Conservation (phyloP, 92 coral and sea anemone species). For the Paragorgia papillata region DNA sequence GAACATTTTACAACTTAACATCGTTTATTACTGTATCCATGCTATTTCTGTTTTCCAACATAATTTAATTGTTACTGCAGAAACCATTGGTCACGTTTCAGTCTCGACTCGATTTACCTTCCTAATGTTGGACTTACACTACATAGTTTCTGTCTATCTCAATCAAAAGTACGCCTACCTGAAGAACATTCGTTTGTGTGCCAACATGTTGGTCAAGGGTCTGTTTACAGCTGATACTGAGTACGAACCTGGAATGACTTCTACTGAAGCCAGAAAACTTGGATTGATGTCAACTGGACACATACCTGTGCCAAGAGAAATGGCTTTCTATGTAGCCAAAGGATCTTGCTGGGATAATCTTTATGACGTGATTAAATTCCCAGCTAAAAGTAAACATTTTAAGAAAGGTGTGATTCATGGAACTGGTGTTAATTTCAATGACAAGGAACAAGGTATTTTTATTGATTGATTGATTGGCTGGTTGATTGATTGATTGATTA, state of each 20-base stretch:
- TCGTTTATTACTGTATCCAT: too few species aligned
- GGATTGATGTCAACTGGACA: slow-evolving; percentile 81
- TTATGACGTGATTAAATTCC: slow-evolving; percentile 90
- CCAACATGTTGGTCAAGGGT: slow-evolving; percentile 95
- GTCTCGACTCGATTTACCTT: slow-evolving; percentile 89
- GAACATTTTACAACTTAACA: too few species aligned
- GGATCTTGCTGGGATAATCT: slow-evolving; percentile 82
- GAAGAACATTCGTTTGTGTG: slow-evolving; percentile 90
- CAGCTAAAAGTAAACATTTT: slow-evolving; percentile 75
- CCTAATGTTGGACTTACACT: slow-evolving; percentile 82
- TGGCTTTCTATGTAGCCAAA: slow-evolving; percentile 84
- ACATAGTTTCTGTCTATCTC: slow-evolving; percentile 84
- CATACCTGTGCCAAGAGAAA: slow-evolving; percentile 87
- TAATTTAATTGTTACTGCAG: too few species aligned
- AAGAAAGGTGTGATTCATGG: slow-evolving; percentile 75
- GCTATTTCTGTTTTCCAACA: too few species aligned
- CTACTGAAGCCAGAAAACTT: slow-evolving; percentile 86
- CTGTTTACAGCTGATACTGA: slow-evolving; percentile 91
- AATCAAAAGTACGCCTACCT: slow-evolving; percentile 86
- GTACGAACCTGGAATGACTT: slow-evolving; percentile 88
- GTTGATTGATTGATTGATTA: too few species aligned
- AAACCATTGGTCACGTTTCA: slow-evolving; percentile 79
- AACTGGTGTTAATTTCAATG: slow-evolving; percentile 10
- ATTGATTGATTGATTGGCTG: too few species aligned
- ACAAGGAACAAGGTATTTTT: slow-evolving; percentile 8